These are phyloP conservation scores for Dunckerocampus dactyliophorus DNA, from an alignment of 2,113 vertebrate species.

Conservation along the genomic window DNA sequence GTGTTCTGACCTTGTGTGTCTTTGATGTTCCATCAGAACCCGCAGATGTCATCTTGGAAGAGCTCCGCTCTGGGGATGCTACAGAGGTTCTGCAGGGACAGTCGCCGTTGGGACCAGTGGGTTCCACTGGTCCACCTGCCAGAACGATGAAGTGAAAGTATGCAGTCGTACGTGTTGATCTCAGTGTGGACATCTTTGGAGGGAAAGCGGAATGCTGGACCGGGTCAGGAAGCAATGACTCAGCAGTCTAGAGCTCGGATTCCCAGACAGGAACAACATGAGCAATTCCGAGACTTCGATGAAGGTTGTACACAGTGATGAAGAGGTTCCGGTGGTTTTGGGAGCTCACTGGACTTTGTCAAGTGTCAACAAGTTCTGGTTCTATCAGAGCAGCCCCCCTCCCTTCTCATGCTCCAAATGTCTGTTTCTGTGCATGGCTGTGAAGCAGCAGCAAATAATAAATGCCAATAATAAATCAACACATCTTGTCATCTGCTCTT, in stretches of 20 bases:
- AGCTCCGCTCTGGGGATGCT: constrained; percentile 89
- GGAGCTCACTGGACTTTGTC: constrained; percentile 1
- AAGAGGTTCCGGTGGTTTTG: no score
- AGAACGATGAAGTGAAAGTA: constrained; percentile 79
- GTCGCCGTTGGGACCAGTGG: constrained; percentile 94
- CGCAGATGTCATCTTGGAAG: constrained; percentile 83
- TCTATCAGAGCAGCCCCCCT: no score
- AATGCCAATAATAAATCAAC: no score
- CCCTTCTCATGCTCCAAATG: no score
- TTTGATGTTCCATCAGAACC: constrained; percentile 73
- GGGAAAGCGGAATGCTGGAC: constrained; percentile 13
- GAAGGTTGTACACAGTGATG: neutral
- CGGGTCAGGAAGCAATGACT: neutral
- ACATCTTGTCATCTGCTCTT: no score
- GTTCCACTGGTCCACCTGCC: constrained; percentile 91
- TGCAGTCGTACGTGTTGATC: constrained; percentile 23
- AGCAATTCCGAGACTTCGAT: no score
- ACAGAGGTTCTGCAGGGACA: constrained; percentile 90
- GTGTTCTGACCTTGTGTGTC: constrained; percentile 1
- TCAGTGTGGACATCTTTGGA: neutral
- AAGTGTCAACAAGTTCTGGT: neutral
- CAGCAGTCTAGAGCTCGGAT: no score
- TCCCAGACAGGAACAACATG: no score
- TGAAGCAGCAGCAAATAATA: no score
- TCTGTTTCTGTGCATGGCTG: no score